Percentiles rank a stretch among this genome's conserved stretches.
Evolutionary conservation across 92 coral and sea anemone genomes (phyloP).

Genomic region (Actinostola sp.): DNA sequence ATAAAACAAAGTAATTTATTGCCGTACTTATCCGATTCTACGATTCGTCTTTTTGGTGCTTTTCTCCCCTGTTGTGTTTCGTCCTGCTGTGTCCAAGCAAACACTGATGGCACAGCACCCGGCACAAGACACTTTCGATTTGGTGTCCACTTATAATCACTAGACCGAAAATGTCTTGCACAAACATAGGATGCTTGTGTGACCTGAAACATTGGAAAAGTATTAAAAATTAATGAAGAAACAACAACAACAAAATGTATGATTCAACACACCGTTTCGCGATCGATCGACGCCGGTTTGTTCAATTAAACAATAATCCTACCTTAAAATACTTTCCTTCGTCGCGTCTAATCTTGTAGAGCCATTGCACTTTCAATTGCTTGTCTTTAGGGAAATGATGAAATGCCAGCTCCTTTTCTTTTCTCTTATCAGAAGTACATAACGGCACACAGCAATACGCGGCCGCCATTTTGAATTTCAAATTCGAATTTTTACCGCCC

Average conservation of each 20-base stretch:
- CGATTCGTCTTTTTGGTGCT: no score
- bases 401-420: neutral
- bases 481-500: no score
- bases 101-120: neutral
- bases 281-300: neutral
- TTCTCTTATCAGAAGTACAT: neutral
- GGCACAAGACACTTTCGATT: neutral
- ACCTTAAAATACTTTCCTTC: conserved; percentile 1
- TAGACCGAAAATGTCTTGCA: neutral
- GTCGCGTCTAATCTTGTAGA: neutral
- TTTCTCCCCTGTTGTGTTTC: no score
- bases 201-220: no score
- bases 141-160: neutral
- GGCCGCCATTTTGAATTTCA: no score
- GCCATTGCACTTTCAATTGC: neutral
- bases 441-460: conserved; percentile 12
- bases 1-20: no score
- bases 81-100: no score
- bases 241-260: neutral
- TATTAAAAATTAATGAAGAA: no score
- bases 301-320: neutral
- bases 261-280: neutral
- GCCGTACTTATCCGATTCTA: no score
- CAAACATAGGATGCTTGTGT: neutral
- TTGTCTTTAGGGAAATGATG: neutral